Conservation (phyloP, 1,140 invertebrate genomes). For the Magallana angulata region DNA sequence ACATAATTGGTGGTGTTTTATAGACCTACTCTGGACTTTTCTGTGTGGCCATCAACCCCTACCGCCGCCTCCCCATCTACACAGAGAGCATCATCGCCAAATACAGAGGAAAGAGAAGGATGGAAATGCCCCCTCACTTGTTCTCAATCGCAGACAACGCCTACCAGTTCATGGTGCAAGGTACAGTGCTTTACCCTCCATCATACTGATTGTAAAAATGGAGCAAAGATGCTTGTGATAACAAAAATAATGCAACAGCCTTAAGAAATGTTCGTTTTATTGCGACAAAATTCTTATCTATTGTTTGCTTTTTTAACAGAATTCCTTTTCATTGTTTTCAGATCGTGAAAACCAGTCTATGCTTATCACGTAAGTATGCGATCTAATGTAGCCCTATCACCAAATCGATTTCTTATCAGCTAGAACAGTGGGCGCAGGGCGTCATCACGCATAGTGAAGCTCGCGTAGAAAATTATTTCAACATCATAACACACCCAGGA, state of each 20-base stretch:
- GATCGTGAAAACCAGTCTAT: constrained; percentile 34
- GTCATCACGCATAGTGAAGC: neutral
- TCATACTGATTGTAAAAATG: too few relatives aligned
- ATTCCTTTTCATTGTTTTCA: neutral
- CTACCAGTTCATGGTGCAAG: constrained; percentile 70
- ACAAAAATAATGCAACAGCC: too few relatives aligned
- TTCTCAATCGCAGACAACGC: constrained; percentile 75
- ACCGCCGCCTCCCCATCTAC: constrained; percentile 99
- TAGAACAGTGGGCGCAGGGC: neutral
- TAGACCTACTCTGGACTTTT: constrained; percentile 99
- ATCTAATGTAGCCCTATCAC: neutral
- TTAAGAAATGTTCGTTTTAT: too few relatives aligned
- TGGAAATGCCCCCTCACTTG: constrained; percentile 75
- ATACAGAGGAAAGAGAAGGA: constrained; percentile 93
- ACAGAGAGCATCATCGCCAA: constrained; percentile 89
- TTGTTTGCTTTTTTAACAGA: neutral
- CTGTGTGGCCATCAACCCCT: constrained; percentile 99
- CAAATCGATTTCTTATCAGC: neutral
- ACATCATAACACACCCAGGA: neutral
- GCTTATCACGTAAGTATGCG: constrained; percentile 22
- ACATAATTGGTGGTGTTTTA: constrained; percentile 44
- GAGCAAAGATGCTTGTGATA: too few relatives aligned
- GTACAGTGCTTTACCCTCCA: neutral
- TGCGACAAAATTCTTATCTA: too few relatives aligned
- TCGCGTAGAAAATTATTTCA: neutral